Base-by-base conservation (phyloP, 2,888 invertebrate genomes). In the Rhorus exstirpatorius region DNA sequence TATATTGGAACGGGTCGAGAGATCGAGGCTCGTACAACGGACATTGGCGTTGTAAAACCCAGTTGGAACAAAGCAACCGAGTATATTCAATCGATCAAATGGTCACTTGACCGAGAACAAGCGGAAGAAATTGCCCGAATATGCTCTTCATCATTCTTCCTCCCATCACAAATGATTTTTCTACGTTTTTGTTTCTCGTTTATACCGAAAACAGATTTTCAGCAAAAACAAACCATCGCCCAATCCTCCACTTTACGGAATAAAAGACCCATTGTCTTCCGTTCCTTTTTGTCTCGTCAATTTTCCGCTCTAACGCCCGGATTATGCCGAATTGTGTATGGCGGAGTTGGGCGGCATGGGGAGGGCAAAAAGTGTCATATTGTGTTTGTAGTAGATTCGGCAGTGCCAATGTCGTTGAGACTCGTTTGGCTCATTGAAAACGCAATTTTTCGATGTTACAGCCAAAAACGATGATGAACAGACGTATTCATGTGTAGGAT, bases 71-170 rank as follows among this genome's bases (percentile, higher is more conserved):
- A 79, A 58, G 44, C 26, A 46, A 7, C 10, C 14, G 10, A 21
- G 6, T 53, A 67, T 41, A 19, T 58, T 65, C 14, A 38, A 58
- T 80, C 55, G 75, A 80, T 75, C 68, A 44, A 74, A 51, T 67
- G 63, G 49, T 51, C 68, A 60, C 61, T 79, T 68, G 74, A 79
- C 44, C 46, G 53, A 75, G 35, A 70, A 55, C 68, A 63, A 14
- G 53, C 74, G 35, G 10, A 53, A 53, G 10, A 67, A 68, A 75
- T 80, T 41, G 31, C 38, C 38, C 61, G 3, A 35, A 58, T 38
- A 21, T 21, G 14, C 46, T 49, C 24, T 58, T 24, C 53, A 44
- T 53, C 24, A 2, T 70, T 70, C 4, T 24, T 38, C 8, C 8
- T 14, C 10, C n/a, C 17, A n/a, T n/a, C n/a, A n/a, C n/a, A n/a